These are phyloP conservation scores for Eretmocerus hayati DNA, from an alignment of 2,888 invertebrate species.

Conservation along the genomic window DNA sequence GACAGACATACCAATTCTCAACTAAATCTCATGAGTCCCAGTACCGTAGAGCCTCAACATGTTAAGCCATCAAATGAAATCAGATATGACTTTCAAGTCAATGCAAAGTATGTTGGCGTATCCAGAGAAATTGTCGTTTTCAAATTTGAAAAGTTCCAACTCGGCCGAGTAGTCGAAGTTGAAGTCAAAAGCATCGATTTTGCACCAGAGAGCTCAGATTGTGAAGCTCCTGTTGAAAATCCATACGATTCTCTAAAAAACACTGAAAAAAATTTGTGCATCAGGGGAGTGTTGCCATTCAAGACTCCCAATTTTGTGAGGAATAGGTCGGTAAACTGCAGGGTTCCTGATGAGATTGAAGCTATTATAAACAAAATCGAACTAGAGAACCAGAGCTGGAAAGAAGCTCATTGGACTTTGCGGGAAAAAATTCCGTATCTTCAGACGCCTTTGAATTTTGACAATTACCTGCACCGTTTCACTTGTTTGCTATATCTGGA, in stretches of 20 bases:
- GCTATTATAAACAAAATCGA: slow-evolving; percentile 39
- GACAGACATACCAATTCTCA: slow-evolving; percentile 51
- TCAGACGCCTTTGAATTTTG: slow-evolving; percentile 47
- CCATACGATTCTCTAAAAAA: too few relatives aligned
- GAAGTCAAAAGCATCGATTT: slow-evolving; percentile 44
- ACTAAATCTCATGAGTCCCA: slow-evolving; percentile 46
- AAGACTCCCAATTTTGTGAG: slow-evolving; percentile 57
- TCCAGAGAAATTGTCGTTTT: slow-evolving; percentile 58
- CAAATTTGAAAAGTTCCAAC: slow-evolving; percentile 54
- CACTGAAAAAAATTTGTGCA: slow-evolving; percentile 26
- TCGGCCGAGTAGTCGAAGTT: slow-evolving; percentile 55
- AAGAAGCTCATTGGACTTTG: slow-evolving; percentile 46
- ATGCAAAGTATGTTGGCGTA: slow-evolving; percentile 55
- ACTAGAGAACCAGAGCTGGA: slow-evolving; percentile 40
- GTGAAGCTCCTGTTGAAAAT: too few relatives aligned
- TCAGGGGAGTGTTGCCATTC: slow-evolving; percentile 51
- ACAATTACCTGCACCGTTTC: slow-evolving; percentile 64
- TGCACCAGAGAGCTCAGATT: too few relatives aligned
- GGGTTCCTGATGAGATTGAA: slow-evolving; percentile 46
- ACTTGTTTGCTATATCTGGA: slow-evolving; percentile 71
- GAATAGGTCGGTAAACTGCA: slow-evolving; percentile 44
- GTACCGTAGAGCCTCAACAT: slow-evolving; percentile 36
- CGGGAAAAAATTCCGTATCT: slow-evolving; percentile 52
- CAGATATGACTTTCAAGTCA: slow-evolving; percentile 50
- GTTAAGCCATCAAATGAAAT: slow-evolving; percentile 47